phyloP scores from a whole-genome alignment of 2,113 vertebrate species.

The Nanorana parkeri region DNA sequence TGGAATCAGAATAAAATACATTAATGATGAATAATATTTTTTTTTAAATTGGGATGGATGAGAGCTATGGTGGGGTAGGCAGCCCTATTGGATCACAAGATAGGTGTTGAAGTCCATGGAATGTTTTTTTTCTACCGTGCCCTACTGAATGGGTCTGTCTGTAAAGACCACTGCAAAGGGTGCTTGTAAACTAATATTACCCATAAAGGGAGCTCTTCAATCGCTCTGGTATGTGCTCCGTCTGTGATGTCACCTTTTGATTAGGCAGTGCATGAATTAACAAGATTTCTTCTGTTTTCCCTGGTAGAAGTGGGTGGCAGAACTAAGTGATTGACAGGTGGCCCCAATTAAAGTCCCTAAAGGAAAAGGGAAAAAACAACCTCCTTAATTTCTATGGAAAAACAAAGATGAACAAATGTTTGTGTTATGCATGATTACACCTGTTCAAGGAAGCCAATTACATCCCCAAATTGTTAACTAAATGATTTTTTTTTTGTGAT shows the following conservation, averaged over 20 bases:
- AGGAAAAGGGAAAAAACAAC: slow-evolving; percentile 37
- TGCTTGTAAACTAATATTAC: too few species aligned
- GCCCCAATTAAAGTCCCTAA: slow-evolving; percentile 19
- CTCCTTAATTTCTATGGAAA: slow-evolving; percentile 36
- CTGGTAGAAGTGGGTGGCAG: not conserved
- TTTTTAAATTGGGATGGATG: too few species aligned
- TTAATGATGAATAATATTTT: too few species aligned
- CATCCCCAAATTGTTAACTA: slow-evolving; percentile 30
- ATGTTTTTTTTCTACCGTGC: too few species aligned
- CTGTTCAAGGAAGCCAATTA: slow-evolving; percentile 49
- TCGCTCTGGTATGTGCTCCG: not conserved
- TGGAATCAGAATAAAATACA: too few species aligned
- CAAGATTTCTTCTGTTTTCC: not conserved
- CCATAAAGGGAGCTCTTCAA: too few species aligned
- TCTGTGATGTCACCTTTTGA: slow-evolving; percentile 29
- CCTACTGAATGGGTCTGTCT: too few species aligned
- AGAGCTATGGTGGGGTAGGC: too few species aligned
- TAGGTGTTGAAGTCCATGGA: too few species aligned
- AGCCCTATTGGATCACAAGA: too few species aligned
- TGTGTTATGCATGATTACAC: slow-evolving; percentile 45
- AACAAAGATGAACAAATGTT: slow-evolving; percentile 49
- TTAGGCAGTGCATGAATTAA: not conserved
- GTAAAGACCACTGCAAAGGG: too few species aligned
- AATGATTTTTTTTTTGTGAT: slow-evolving; percentile 11
- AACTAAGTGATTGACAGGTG: slow-evolving; percentile 27